Evolutionary conservation across 2,797 vertebrate species (phyloP).

Genomic region (Muscicapa striata): DNA sequence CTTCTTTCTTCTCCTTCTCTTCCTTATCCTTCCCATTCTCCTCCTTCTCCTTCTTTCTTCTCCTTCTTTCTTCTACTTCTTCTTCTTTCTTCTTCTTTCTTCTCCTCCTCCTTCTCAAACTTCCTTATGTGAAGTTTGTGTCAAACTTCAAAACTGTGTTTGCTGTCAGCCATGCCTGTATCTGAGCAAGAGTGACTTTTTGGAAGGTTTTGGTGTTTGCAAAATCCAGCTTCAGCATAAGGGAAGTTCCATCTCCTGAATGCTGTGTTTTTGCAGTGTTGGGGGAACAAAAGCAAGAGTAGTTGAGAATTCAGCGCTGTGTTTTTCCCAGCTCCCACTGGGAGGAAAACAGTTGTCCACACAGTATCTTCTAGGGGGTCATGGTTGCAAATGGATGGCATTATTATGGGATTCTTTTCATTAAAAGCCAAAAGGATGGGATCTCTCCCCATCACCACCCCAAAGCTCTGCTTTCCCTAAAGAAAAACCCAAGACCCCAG

Average conservation of each 20-base stretch:
- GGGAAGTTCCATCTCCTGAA: not conserved
- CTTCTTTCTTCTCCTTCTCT: too few species aligned
- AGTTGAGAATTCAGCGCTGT: constrained; percentile 29
- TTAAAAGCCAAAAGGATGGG: constrained; percentile 51
- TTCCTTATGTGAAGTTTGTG: not conserved
- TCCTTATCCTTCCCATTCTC: too few species aligned
- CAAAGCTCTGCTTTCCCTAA: constrained; percentile 3
- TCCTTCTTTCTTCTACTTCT: too few species aligned
- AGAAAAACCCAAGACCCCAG: constrained; percentile 57
- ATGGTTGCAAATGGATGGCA: constrained; percentile 35
- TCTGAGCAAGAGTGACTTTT: not conserved
- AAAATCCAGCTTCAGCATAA: not conserved
- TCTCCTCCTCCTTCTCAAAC: not conserved
- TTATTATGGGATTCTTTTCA: constrained; percentile 60
- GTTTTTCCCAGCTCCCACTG: constrained; percentile 33
- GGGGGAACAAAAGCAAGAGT: constrained; percentile 18
- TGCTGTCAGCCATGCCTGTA: not conserved
- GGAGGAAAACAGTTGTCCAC: constrained; percentile 23
- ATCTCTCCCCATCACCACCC: constrained; percentile 30
- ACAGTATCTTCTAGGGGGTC: constrained; percentile 41
- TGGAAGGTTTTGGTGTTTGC: not conserved
- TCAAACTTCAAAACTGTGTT: not conserved
- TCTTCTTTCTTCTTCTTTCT: too few species aligned
- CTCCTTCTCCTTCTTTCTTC: not conserved
- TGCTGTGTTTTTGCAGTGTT: not conserved